phyloP scores from a whole-genome alignment of 2,888 invertebrate genomes.

The Parnassius orleans region DNA sequence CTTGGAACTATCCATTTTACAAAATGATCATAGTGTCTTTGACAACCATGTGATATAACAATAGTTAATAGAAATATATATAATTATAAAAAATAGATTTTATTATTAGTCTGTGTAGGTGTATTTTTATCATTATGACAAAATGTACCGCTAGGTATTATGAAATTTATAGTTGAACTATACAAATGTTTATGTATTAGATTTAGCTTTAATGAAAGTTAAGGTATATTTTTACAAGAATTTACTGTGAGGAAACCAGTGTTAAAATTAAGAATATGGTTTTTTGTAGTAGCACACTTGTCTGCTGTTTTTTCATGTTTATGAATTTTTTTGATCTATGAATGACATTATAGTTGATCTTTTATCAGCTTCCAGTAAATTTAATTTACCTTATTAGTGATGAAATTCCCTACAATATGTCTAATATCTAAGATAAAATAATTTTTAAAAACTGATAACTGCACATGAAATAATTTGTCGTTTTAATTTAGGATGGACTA shows the following conservation, averaged over 20 bases:
- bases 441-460: too few relatives aligned
- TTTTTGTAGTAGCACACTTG: too few relatives aligned
- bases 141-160: constrained; percentile 23
- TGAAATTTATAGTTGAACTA: constrained; percentile 26
- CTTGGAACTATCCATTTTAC: not conserved
- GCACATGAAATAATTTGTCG: too few relatives aligned
- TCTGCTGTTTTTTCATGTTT: too few relatives aligned
- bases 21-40: not conserved
- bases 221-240: constrained; percentile 2
- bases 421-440: too few relatives aligned
- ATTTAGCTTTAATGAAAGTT: constrained; percentile 9
- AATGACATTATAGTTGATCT: too few relatives aligned
- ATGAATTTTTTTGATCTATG: too few relatives aligned
- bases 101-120: constrained; percentile 16
- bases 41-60: constrained; percentile 23
- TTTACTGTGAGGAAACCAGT: constrained; percentile 4
- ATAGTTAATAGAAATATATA: constrained; percentile 3
- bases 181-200: constrained; percentile 9
- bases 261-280: not conserved
- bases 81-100: constrained; percentile 12
- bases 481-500: too few relatives aligned
- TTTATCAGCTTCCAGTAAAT: too few relatives aligned
- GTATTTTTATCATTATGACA: constrained; percentile 24
- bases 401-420: too few relatives aligned
- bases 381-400: too few relatives aligned